Evolutionary conservation across 2,113 vertebrate species (phyloP).

Genomic region (Oryzias javanicus): DNA sequence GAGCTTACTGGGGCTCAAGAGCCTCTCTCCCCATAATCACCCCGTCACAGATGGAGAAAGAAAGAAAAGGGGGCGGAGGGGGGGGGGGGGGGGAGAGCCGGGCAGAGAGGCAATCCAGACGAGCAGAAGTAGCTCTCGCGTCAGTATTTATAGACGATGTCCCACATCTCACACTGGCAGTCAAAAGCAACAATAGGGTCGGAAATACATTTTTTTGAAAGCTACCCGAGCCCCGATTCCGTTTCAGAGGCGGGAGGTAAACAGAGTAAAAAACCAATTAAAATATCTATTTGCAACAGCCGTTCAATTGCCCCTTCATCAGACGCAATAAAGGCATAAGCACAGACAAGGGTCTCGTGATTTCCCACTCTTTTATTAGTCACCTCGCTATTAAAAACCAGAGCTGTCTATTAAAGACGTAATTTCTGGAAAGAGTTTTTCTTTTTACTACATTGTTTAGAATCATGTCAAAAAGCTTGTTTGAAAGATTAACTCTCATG

Average conservation of each 20-base stretch:
- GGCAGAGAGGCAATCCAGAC: conserved; percentile 37
- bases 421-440: conserved; percentile 10
- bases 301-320: conserved; percentile 6
- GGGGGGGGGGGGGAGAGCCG: conserved; percentile 32
- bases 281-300: not conserved
- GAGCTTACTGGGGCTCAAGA: conserved; percentile 60
- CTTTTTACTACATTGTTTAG: conserved; percentile 20
- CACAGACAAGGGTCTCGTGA: not conserved
- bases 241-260: not conserved
- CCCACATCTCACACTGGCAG: conserved; percentile 37
- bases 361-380: not conserved
- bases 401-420: conserved; percentile 22
- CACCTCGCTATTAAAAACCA: not conserved
- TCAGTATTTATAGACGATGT: conserved; percentile 58
- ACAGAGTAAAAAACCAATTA: not conserved
- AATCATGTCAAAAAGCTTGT: conserved; percentile 55
- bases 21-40: conserved; percentile 53
- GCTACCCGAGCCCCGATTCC: not conserved
- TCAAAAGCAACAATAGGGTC: conserved; percentile 29
- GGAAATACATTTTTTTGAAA: conserved; percentile 6
- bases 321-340: conserved; percentile 18
- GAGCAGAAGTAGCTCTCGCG: conserved; percentile 37
- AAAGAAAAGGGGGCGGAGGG: conserved; percentile 16
- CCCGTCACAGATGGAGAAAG: conserved; percentile 36
- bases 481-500: conserved; percentile 34